Evolutionary conservation across 2,113 vertebrate species (phyloP).

Genomic region (Mormyrus lacerda): DNA sequence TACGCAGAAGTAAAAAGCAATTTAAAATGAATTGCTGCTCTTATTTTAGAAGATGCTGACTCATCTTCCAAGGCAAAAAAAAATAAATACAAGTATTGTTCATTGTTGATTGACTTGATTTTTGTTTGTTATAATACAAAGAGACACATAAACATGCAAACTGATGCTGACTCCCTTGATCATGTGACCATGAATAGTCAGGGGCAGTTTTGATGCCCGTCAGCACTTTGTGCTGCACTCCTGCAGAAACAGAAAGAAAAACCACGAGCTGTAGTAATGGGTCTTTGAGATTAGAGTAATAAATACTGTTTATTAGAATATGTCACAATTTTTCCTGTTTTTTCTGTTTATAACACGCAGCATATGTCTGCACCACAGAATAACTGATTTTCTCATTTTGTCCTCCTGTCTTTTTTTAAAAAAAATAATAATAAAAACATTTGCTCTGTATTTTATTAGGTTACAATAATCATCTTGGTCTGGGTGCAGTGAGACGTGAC

Average conservation of each 20-base stretch:
- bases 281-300: neutral
- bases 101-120: neutral
- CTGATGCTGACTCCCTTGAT: neutral
- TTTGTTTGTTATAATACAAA: neutral
- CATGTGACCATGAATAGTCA: neutral
- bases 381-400: neutral
- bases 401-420: neutral
- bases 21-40: neutral
- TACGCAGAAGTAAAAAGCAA: neutral
- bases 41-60: neutral
- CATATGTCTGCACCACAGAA: neutral
- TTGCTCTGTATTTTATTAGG: neutral
- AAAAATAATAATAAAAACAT: neutral
- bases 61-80: neutral
- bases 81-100: neutral
- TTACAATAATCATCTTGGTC: neutral
- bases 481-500: conserved; percentile 1
- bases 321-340: neutral
- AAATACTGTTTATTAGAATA: neutral
- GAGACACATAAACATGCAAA: neutral
- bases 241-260: neutral
- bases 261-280: neutral
- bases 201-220: neutral
- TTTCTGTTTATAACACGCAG: neutral
- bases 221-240: neutral